Evolutionary conservation across 2,113 vertebrate species (phyloP).

Genomic region (Genyomyrus donnyi): DNA sequence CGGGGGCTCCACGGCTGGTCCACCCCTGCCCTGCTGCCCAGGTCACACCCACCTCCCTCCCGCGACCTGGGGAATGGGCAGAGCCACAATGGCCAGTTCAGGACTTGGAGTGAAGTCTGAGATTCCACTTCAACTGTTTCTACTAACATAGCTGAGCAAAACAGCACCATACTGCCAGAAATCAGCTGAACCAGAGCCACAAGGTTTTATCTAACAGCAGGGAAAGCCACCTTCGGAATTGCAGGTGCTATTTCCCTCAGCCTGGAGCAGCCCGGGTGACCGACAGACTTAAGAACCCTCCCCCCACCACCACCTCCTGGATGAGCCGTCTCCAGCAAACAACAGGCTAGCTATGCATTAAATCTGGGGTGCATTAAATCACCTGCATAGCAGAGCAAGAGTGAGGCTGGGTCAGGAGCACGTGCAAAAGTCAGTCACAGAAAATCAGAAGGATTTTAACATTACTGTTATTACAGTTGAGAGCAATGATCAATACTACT

Average conservation of each 20-base stretch:
- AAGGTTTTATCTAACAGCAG: not conserved
- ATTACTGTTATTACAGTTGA: not conserved
- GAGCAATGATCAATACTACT: not conserved
- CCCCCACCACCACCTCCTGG: not conserved
- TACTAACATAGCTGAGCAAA: not conserved
- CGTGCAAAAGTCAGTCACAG: not conserved
- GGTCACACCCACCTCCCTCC: not conserved
- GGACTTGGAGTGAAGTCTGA: not conserved
- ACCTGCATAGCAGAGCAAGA: not conserved
- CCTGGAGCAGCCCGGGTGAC: not conserved
- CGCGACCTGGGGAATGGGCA: not conserved
- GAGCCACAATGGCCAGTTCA: not conserved
- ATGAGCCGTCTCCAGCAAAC: not conserved
- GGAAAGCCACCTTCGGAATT: not conserved
- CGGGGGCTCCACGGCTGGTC: conserved; percentile 50
- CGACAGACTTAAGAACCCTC: not conserved
- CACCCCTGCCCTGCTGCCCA: conserved; percentile 24
- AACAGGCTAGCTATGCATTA: not conserved
- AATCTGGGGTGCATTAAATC: not conserved
- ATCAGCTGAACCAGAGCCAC: not conserved
- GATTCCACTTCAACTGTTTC: not conserved
- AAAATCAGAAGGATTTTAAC: not conserved
- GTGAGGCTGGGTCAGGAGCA: not conserved
- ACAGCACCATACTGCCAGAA: not conserved
- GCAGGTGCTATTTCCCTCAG: not conserved